phyloP scores from a whole-genome alignment of 2,888 invertebrate species.

The Omphaloscelis lunosa region DNA sequence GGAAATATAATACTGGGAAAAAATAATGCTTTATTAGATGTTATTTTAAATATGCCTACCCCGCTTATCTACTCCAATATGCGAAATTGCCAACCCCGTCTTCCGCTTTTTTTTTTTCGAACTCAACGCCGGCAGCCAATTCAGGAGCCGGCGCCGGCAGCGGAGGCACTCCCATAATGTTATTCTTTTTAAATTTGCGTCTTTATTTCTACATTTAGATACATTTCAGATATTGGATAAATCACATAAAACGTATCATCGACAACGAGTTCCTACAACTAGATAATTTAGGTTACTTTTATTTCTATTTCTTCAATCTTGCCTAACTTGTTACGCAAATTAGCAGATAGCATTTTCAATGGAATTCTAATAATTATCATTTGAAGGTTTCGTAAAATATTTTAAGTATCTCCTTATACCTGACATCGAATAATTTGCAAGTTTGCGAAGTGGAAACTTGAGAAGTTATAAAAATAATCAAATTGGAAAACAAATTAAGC shows the following conservation, averaged over 20 bases:
- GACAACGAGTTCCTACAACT: slow-evolving; percentile 7
- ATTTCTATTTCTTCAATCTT: slow-evolving; percentile 32
- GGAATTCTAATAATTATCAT: slow-evolving; percentile 26
- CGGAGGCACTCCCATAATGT: too few species aligned
- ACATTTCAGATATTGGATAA: not conserved
- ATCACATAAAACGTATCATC: slow-evolving; percentile 1
- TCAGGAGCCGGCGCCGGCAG: too few species aligned
- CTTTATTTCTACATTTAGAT: not conserved
- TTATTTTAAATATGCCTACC: too few species aligned
- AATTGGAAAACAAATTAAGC: slow-evolving; percentile 40
- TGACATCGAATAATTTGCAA: slow-evolving; percentile 14
- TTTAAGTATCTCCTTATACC: slow-evolving; percentile 5
- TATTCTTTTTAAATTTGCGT: not conserved
- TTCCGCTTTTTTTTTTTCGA: too few species aligned
- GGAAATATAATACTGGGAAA: too few species aligned
- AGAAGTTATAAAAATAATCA: slow-evolving; percentile 20
- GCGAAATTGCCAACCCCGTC: too few species aligned
- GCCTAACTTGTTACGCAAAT: slow-evolving; percentile 29
- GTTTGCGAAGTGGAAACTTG: slow-evolving; percentile 15
- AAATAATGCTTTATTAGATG: too few species aligned
- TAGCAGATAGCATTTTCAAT: slow-evolving; percentile 17
- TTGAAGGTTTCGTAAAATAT: not conserved
- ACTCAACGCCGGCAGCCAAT: too few species aligned
- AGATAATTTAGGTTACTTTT: slow-evolving; percentile 21
- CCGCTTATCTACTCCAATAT: too few species aligned